Percentiles rank a stretch among this genome's conserved stretches.
Evolutionary conservation across 2,113 vertebrate species (phyloP).

Genomic region (Pelobates fuscus): DNA sequence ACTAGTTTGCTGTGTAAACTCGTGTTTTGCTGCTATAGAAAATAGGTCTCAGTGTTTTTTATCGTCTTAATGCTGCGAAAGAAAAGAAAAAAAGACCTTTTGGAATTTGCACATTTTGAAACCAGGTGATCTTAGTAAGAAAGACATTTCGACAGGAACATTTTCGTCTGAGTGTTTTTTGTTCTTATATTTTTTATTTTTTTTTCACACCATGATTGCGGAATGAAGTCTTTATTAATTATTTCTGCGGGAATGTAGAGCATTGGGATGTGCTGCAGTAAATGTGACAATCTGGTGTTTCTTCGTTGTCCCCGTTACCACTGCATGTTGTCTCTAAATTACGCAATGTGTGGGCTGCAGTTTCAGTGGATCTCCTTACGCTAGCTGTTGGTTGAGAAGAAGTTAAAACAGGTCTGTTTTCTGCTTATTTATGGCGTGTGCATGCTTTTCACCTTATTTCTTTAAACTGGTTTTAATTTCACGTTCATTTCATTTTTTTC

Average conservation of each 20-base stretch:
- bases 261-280: slow-evolving; percentile 3
- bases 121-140: neutral
- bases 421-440: neutral
- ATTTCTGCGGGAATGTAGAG: neutral
- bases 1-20: neutral
- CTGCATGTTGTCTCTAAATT: slow-evolving; percentile 13
- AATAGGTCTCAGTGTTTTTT: neutral
- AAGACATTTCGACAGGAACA: neutral
- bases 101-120: neutral
- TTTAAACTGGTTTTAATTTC: neutral
- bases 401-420: neutral
- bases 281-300: neutral
- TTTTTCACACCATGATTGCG: neutral
- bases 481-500: neutral
- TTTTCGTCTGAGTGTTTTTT: neutral
- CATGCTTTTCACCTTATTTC: neutral
- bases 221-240: neutral
- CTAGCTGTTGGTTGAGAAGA: neutral
- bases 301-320: neutral
- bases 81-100: neutral
- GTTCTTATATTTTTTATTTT: no score
- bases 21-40: neutral
- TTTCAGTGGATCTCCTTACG: neutral
- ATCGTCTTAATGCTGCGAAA: neutral
- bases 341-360: slow-evolving; percentile 47